Percentiles rank a stretch among this genome's conserved stretches.
These are phyloP conservation scores for Tachina fera DNA, from an alignment of 2,888 invertebrate genomes.

Conservation along the genomic window DNA sequence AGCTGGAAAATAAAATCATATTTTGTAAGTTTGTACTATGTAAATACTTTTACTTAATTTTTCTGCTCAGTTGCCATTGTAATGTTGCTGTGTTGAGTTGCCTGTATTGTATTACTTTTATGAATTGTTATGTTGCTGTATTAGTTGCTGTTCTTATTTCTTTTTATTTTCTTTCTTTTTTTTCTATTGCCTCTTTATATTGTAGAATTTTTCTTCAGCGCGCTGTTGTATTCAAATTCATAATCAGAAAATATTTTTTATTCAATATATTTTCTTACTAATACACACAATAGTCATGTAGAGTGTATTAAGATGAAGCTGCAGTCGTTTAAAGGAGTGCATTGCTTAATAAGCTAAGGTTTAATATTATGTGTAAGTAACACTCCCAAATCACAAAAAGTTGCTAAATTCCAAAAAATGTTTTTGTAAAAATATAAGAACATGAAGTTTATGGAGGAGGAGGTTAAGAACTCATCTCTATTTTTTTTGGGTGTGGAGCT, in stretches of 20 bases:
- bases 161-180: constrained; percentile 28
- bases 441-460: too few relatives aligned
- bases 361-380: not conserved
- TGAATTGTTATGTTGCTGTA: constrained; percentile 35
- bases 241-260: constrained; percentile 79
- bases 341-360: not conserved
- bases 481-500: too few relatives aligned
- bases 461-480: too few relatives aligned
- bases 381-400: not conserved
- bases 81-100: constrained; percentile 64
- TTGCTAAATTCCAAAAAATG: too few relatives aligned
- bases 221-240: constrained; percentile 80
- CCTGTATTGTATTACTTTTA: constrained; percentile 22
- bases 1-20: constrained; percentile 59
- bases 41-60: constrained; percentile 39
- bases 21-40: constrained; percentile 23
- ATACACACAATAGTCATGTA: constrained; percentile 32
- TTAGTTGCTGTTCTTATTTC: constrained; percentile 66
- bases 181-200: constrained; percentile 47
- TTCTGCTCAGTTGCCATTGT: constrained; percentile 37
- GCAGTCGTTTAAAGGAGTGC: constrained; percentile 10
- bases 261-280: constrained; percentile 39
- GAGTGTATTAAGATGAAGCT: constrained; percentile 19
- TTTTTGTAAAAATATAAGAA: too few relatives aligned
- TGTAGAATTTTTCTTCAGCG: constrained; percentile 1